Evolutionary conservation across 35 echinoderm and acorn worm species (phyloP).

Genomic region (Amphiura filiformis): DNA sequence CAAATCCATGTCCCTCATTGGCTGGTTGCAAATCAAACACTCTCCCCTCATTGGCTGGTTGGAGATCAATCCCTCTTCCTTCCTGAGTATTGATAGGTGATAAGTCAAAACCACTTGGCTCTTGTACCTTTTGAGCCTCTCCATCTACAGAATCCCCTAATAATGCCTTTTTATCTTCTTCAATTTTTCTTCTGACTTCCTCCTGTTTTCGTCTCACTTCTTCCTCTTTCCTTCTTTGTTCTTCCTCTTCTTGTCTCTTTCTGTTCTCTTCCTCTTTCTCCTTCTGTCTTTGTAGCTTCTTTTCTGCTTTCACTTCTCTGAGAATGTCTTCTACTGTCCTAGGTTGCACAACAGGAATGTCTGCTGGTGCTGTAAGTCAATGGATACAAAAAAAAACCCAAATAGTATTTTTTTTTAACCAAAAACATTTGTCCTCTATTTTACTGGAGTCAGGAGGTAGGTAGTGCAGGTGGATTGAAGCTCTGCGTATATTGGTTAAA

Average conservation of each 20-base stretch:
- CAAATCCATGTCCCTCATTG: slow-evolving; percentile 51
- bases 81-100: slow-evolving; percentile 54
- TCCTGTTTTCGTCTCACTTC: not conserved
- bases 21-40: slow-evolving; percentile 16
- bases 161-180: not conserved
- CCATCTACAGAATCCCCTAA: not conserved
- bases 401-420: no score
- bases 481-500: no score
- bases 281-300: not conserved
- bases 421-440: no score
- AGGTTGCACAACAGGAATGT: not conserved
- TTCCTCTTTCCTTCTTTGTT: not conserved
- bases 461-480: no score
- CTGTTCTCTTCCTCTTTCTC: not conserved
- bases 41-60: slow-evolving; percentile 32
- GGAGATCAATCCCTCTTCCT: slow-evolving; percentile 3
- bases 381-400: no score
- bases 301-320: not conserved
- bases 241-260: not conserved
- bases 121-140: slow-evolving; percentile 26
- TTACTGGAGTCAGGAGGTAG: no score
- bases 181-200: not conserved
- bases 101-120: slow-evolving; percentile 26
- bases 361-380: not conserved
- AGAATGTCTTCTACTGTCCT: not conserved